Percentiles rank a stretch among this genome's conserved stretches.
These are phyloP conservation scores for Zingel zingel DNA, from an alignment of 2,113 vertebrate genomes.

Conservation along the genomic window DNA sequence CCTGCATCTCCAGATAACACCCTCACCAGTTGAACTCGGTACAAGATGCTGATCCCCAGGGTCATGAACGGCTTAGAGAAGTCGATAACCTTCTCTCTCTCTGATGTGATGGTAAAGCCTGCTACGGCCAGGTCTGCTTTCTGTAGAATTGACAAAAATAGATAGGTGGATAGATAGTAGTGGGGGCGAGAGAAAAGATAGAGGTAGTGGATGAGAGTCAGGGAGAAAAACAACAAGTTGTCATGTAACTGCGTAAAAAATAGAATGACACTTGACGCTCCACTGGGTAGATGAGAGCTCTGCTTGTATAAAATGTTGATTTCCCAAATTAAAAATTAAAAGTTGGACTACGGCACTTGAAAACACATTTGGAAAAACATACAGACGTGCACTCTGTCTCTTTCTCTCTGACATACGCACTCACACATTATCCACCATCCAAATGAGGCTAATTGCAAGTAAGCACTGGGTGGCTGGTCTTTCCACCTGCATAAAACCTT, in stretches of 20 bases:
- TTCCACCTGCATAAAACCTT: conserved; percentile 73
- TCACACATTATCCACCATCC: conserved; percentile 51
- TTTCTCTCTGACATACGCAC: conserved; percentile 25
- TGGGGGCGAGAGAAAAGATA: conserved; percentile 32
- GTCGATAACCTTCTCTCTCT: conserved; percentile 96
- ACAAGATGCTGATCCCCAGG: conserved; percentile 95
- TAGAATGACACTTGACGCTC: conserved; percentile 24
- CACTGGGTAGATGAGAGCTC: conserved; percentile 18
- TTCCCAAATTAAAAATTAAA: conserved; percentile 36
- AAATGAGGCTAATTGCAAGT: conserved; percentile 75
- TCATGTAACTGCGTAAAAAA: conserved; percentile 56
- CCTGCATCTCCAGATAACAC: conserved; percentile 51
- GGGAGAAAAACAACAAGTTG: conserved; percentile 40
- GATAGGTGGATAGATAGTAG: conserved; percentile 40
- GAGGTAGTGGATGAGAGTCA: conserved; percentile 29
- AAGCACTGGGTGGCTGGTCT: conserved; percentile 67
- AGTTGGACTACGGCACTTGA: conserved; percentile 19
- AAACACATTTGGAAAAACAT: conserved; percentile 41
- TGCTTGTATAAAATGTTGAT: conserved; percentile 38
- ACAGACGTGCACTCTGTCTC: conserved; percentile 29
- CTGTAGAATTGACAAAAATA: conserved; percentile 78
- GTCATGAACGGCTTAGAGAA: conserved; percentile 97
- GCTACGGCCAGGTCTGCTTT: conserved; percentile 96
- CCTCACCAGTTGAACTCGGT: conserved; percentile 92
- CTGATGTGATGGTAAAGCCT: conserved; percentile 95